Evolutionary conservation across 2,888 invertebrate genomes (phyloP).

Genomic region (Chironomus riparius): DNA sequence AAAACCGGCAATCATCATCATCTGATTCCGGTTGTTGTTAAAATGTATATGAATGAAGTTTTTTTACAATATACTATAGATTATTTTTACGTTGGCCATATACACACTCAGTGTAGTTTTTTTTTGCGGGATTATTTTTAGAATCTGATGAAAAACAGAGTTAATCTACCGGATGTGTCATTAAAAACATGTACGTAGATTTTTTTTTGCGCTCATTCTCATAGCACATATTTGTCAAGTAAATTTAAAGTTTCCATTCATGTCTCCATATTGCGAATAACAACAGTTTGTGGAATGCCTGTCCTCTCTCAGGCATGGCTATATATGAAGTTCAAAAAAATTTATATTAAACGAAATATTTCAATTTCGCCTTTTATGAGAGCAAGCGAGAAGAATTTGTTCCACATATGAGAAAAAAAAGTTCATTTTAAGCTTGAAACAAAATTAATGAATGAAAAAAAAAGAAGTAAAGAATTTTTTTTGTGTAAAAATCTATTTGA

Average conservation of each 20-base stretch:
- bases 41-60: not conserved
- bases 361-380: not conserved
- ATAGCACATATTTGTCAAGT: not conserved
- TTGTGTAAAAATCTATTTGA: not conserved
- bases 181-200: not conserved
- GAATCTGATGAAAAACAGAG: not conserved
- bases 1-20: not conserved
- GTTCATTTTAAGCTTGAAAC: not conserved
- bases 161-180: slow-evolving; percentile 18
- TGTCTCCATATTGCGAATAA: not conserved
- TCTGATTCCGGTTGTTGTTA: not conserved
- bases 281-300: too few relatives aligned
- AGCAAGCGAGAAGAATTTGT: not conserved
- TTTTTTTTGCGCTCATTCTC: not conserved
- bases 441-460: not conserved
- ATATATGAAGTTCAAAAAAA: not conserved
- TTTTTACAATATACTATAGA: not conserved
- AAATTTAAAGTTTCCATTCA: not conserved
- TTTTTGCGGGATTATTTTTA: slow-evolving; percentile 2
- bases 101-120: too few relatives aligned
- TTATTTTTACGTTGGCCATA: not conserved
- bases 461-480: too few relatives aligned
- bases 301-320: too few relatives aligned
- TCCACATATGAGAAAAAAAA: not conserved
- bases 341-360: not conserved